phyloP scores from a whole-genome alignment of 2,888 invertebrate species.

The Phragmatobia fuliginosa region DNA sequence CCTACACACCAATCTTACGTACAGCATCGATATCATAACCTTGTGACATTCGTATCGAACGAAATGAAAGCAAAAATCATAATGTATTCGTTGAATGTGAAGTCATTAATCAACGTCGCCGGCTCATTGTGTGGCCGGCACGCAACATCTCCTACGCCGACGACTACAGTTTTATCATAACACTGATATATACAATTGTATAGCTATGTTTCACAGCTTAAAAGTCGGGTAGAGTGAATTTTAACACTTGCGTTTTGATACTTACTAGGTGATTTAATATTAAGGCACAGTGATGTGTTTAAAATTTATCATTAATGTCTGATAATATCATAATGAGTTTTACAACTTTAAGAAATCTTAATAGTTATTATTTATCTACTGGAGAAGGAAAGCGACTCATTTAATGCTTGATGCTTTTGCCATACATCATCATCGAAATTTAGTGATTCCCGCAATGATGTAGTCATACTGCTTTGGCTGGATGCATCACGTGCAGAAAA shows the following conservation, averaged over 20 bases:
- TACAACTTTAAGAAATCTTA: not conserved
- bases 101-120: conserved; percentile 83
- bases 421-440: too few relatives aligned
- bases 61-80: conserved; percentile 86
- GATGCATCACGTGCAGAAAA: too few relatives aligned
- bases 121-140: conserved; percentile 85
- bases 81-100: conserved; percentile 85
- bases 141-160: conserved; percentile 74
- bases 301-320: not conserved
- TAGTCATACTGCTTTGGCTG: too few relatives aligned
- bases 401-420: too few relatives aligned
- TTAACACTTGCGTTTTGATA: conserved; percentile 20
- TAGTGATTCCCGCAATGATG: too few relatives aligned
- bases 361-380: not conserved
- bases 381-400: too few relatives aligned
- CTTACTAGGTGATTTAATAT: not conserved
- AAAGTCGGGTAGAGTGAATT: conserved; percentile 43
- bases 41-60: conserved; percentile 85
- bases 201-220: conserved; percentile 54
- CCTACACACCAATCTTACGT: conserved; percentile 60
- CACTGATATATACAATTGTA: conserved; percentile 66
- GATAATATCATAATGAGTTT: not conserved
- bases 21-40: conserved; percentile 83
- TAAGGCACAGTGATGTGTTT: not conserved
- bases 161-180: conserved; percentile 74